Evolutionary conservation across 2,113 vertebrate genomes (phyloP).

Genomic region (Coptodon rendalli): DNA sequence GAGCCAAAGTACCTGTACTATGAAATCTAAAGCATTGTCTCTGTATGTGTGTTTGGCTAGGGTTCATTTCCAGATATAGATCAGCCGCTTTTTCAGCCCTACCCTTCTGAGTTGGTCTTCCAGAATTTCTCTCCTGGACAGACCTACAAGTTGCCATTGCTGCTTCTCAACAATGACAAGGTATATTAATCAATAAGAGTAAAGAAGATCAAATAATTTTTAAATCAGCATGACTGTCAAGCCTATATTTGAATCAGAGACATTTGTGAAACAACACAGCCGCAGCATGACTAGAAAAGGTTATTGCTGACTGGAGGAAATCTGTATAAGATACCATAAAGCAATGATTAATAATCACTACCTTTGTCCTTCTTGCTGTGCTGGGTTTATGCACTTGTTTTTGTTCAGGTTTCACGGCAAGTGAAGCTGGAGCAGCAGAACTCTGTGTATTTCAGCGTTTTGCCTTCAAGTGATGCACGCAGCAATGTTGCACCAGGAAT

Average conservation of each 20-base stretch:
- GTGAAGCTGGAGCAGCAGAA: constrained; percentile 76
- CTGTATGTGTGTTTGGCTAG: constrained; percentile 50
- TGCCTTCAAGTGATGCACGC: constrained; percentile 47
- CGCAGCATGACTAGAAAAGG: background rate
- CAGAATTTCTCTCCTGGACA: constrained; percentile 77
- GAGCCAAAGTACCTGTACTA: background rate
- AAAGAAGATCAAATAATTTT: background rate
- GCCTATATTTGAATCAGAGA: background rate
- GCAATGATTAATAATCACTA: background rate
- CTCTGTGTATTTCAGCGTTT: constrained; percentile 77
- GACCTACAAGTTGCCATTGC: constrained; percentile 74
- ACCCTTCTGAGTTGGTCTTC: constrained; percentile 84
- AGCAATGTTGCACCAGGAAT: constrained; percentile 76
- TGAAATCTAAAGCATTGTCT: background rate
- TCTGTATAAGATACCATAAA: background rate
- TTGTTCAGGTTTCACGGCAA: constrained; percentile 67
- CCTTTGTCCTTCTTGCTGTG: background rate
- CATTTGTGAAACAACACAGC: background rate
- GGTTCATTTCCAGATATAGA: constrained; percentile 67
- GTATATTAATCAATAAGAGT: constrained; percentile 43
- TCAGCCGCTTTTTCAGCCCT: constrained; percentile 80
- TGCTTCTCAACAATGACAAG: constrained; percentile 82
- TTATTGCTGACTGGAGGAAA: background rate
- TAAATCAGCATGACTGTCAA: background rate
- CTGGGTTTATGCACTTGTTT: background rate